Evolutionary conservation across 2,113 vertebrate species (phyloP).

Genomic region (Cranoglanis bouderius): DNA sequence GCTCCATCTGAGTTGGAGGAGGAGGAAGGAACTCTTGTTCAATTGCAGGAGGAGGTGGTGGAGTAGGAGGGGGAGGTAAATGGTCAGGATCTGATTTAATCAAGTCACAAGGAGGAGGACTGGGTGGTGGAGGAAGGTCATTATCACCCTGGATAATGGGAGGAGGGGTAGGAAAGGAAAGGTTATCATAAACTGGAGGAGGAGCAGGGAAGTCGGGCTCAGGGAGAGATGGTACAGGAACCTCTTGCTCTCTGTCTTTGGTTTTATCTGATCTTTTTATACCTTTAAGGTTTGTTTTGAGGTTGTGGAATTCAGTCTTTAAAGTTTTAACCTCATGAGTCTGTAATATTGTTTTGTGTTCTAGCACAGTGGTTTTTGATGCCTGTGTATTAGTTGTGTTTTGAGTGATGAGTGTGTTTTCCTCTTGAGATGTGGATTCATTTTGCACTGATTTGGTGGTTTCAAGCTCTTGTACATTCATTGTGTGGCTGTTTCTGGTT

Average conservation of each 20-base stretch:
- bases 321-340: slow-evolving; percentile 74
- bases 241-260: slow-evolving; percentile 67
- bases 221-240: slow-evolving; percentile 61
- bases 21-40: slow-evolving; percentile 71
- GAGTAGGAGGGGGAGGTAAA: slow-evolving; percentile 60
- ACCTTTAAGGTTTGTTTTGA: slow-evolving; percentile 64
- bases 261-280: slow-evolving; percentile 65
- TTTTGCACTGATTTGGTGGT: slow-evolving; percentile 59
- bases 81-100: slow-evolving; percentile 69
- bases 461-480: slow-evolving; percentile 68
- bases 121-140: slow-evolving; percentile 75
- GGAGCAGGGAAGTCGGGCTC: slow-evolving; percentile 81
- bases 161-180: slow-evolving; percentile 55
- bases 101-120: slow-evolving; percentile 68
- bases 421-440: slow-evolving; percentile 48
- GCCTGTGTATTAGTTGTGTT: slow-evolving; percentile 48
- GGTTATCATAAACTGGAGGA: slow-evolving; percentile 65
- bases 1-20: slow-evolving; percentile 72
- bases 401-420: slow-evolving; percentile 53
- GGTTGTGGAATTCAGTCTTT: slow-evolving; percentile 74
- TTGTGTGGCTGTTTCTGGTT: slow-evolving; percentile 58
- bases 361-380: slow-evolving; percentile 57
- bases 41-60: slow-evolving; percentile 61
- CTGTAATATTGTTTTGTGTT: slow-evolving; percentile 74
- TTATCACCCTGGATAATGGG: slow-evolving; percentile 63